Percentiles rank a stretch among this genome's conserved stretches.
phyloP scores from a whole-genome alignment of 2,888 invertebrate genomes.

The Parnassius apollo region DNA sequence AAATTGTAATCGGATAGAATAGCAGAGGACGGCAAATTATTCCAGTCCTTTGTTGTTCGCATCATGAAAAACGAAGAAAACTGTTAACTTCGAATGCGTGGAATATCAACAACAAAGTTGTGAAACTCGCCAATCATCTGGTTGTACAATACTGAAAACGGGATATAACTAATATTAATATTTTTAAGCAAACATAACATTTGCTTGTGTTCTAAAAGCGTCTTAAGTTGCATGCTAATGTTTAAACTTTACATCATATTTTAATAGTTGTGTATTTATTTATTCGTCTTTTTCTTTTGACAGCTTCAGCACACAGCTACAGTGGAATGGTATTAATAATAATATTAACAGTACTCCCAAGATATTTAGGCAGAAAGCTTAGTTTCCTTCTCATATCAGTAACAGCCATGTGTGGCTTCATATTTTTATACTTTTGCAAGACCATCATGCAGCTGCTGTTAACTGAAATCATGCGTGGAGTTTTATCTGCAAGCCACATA shows the following conservation, averaged over 20 bases:
- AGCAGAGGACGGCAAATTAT: too few relatives aligned
- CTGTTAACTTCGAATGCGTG: too few relatives aligned
- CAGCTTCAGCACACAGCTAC: conserved; percentile 50
- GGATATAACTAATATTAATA: not conserved
- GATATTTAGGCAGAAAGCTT: conserved; percentile 41
- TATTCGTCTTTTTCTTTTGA: conserved; percentile 29
- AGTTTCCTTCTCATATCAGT: conserved; percentile 18
- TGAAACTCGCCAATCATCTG: too few relatives aligned
- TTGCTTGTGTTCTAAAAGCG: too few relatives aligned
- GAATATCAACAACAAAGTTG: too few relatives aligned
- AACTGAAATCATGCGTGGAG: conserved; percentile 32
- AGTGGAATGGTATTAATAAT: conserved; percentile 45
- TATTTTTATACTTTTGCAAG: conserved; percentile 33
- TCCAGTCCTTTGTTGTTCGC: too few relatives aligned
- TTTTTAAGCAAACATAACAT: not conserved
- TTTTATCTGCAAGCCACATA: conserved; percentile 12
- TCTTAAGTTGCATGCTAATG: too few relatives aligned
- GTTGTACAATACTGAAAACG: too few relatives aligned
- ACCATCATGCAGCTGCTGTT: conserved; percentile 36
- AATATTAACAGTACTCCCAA: conserved; percentile 42
- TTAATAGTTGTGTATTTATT: too few relatives aligned
- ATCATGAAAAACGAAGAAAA: too few relatives aligned
- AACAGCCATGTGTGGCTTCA: conserved; percentile 16
- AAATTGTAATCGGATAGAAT: too few relatives aligned
- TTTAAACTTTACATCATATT: too few relatives aligned